phyloP scores from a whole-genome alignment of 2,888 invertebrate genomes.

The Torymus aiolomorphi region DNA sequence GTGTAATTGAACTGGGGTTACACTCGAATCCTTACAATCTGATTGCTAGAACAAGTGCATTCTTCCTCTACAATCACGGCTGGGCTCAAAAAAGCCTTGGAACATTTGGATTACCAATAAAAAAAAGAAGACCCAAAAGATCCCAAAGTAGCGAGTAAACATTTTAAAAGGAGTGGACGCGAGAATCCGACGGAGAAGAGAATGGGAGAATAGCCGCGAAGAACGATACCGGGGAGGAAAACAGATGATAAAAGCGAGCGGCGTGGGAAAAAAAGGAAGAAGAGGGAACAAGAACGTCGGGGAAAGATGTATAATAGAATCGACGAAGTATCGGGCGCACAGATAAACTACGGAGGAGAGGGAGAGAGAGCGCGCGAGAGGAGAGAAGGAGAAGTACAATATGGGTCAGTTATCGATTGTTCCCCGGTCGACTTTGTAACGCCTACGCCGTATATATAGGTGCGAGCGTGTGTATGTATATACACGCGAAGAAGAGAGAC shows the following conservation, averaged over 20 bases:
- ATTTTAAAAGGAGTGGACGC: slow-evolving; percentile 8
- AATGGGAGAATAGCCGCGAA: neutral
- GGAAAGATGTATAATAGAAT: slow-evolving; percentile 16
- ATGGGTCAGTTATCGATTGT: slow-evolving; percentile 74
- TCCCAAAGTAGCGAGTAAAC: neutral
- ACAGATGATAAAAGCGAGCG: slow-evolving; percentile 23
- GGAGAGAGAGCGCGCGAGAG: slow-evolving; percentile 23
- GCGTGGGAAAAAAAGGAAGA: slow-evolving; percentile 22
- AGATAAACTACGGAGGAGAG: slow-evolving; percentile 25
- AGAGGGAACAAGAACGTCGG: slow-evolving; percentile 8
- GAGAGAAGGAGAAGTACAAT: slow-evolving; percentile 57
- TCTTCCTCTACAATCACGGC: neutral
- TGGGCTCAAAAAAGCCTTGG: neutral
- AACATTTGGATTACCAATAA: slow-evolving; percentile 29
- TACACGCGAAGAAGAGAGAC: neutral
- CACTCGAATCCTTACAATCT: too few relatives aligned
- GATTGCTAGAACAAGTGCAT: neutral
- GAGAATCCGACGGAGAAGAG: neutral
- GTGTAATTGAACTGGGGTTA: too few relatives aligned
- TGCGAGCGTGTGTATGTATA: slow-evolving; percentile 8
- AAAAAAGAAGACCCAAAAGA: slow-evolving; percentile 7
- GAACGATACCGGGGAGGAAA: neutral
- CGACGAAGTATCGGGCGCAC: slow-evolving; percentile 48
- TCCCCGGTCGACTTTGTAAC: slow-evolving; percentile 66
- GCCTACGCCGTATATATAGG: slow-evolving; percentile 61